Base-by-base conservation (phyloP, 2,797 vertebrate genomes). In the Hippocampus kuda region DNA sequence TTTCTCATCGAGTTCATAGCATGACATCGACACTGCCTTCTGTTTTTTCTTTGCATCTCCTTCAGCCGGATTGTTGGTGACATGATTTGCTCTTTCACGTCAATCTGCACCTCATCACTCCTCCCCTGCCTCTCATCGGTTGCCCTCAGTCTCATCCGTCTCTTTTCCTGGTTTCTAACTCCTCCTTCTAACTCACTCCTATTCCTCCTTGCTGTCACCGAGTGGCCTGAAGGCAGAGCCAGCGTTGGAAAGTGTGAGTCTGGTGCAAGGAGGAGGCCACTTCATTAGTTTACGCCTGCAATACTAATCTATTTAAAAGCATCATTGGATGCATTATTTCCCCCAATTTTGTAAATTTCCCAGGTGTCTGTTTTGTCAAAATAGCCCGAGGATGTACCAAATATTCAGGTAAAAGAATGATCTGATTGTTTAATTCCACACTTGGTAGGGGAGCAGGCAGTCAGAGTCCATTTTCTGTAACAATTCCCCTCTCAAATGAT, bases 81-180 rank as follows among this genome's bases (percentile, higher is more conserved):
- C 63, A 27, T 48, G 63, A 65, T 46, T 46, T 9, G 42, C 15
- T 16, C 63, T 48, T 18, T 48, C 42, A 27, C 63, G 18, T 65
- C 63, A 44, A 65, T 65, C 42, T 16, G 42, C n/a, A 9, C 42
- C 48, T 26, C 63, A 65, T 65, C 63, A 48, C 42, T 65, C 42
- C n/a, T 64, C 62, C 30, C 41, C 24, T 44, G 13, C 44, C 42
- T 48, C 42, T 46, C 63, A 42, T 44, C 46, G 63, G 42, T 65
- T 46, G 63, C 24, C 63, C n/a, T 65, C 42, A 22, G 63, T 65
- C 24, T 48, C 63, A 65, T 65, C 63, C 24, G 44, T 65, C 63
- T 88, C 76, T 81, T 85, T 84, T 77, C 70, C 83, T 69, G 69
- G 41, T 46, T 44, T 24, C 38, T 34, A 5, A 30, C 30, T 12